A percentile compares a stretch with the other conserved stretches of the same genome.
These are phyloP conservation scores for Hydrolagus colliei DNA, from an alignment of 2,797 vertebrate species.

Conservation along the genomic window DNA sequence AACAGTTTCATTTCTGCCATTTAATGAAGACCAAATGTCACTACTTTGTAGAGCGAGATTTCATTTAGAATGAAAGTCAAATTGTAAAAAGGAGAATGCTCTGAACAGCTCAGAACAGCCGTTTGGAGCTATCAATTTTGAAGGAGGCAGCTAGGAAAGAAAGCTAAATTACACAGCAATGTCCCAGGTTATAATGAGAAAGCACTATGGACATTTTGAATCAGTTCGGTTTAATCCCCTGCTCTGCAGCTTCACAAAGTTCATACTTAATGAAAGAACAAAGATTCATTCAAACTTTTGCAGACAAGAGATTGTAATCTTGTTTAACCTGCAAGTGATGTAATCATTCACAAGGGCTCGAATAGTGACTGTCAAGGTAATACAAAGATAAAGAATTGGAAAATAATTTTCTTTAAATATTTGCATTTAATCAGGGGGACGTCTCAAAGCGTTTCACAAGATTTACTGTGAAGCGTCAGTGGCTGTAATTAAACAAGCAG, in stretches of 20 bases:
- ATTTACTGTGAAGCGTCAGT: too few relatives aligned
- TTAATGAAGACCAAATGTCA: constrained; percentile 16
- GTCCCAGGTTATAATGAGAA: background rate
- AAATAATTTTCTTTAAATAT: background rate
- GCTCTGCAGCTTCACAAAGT: background rate
- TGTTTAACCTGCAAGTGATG: background rate
- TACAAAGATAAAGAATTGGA: too few relatives aligned
- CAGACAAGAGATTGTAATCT: background rate
- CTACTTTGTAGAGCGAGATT: background rate
- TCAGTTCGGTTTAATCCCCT: background rate
- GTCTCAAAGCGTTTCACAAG: too few relatives aligned
- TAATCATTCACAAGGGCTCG: background rate
- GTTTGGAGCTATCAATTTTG: background rate
- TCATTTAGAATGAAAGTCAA: background rate
- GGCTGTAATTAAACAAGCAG: too few relatives aligned
- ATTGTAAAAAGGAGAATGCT: background rate
- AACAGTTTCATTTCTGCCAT: constrained; percentile 3
- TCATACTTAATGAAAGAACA: background rate
- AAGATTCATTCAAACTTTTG: background rate
- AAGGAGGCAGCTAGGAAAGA: background rate
- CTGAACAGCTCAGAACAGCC: background rate
- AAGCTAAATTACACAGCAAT: background rate
- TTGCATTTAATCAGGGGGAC: too few relatives aligned
- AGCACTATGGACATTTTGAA: background rate
- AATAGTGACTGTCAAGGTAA: background rate